Conservation (phyloP, 2,888 invertebrate species). For the Lysandra coridon region DNA sequence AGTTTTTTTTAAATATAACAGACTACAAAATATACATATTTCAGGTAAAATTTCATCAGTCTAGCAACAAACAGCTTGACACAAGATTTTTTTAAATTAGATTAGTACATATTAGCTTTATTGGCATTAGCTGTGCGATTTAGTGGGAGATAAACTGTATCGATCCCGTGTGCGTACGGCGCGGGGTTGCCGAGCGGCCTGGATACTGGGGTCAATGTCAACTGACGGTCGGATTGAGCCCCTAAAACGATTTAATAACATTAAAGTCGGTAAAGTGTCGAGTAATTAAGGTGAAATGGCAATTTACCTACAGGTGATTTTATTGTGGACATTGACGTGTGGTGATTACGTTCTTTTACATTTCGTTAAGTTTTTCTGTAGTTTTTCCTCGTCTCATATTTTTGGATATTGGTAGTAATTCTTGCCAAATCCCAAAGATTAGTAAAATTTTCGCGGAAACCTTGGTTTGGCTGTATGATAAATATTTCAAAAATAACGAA, state of each 20-base stretch:
- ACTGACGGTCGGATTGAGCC: neutral
- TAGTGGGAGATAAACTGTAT: conserved; percentile 1
- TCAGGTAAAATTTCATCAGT: neutral
- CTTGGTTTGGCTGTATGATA: neutral
- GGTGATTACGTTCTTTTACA: neutral
- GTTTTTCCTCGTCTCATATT: neutral
- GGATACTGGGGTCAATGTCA: neutral
- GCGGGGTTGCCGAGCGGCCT: neutral
- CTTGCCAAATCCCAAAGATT: neutral
- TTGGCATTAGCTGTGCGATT: neutral
- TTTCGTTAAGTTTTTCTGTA: neutral
- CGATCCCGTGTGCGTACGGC: neutral
- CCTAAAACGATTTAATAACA: neutral
- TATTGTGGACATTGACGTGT: neutral
- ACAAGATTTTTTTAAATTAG: neutral
- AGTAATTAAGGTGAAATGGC: neutral
- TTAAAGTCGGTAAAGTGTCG: neutral
- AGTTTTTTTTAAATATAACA: too few relatives aligned
- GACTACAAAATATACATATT: too few relatives aligned
- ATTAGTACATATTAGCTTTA: neutral
- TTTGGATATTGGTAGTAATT: neutral
- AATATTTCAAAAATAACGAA: neutral
- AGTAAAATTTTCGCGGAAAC: too few relatives aligned
- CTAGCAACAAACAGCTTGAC: neutral
- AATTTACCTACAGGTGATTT: neutral